Percentiles rank a stretch among this genome's conserved stretches.
phyloP scores from a whole-genome alignment of 2,797 vertebrate species.

The Acanthurus tractus region DNA sequence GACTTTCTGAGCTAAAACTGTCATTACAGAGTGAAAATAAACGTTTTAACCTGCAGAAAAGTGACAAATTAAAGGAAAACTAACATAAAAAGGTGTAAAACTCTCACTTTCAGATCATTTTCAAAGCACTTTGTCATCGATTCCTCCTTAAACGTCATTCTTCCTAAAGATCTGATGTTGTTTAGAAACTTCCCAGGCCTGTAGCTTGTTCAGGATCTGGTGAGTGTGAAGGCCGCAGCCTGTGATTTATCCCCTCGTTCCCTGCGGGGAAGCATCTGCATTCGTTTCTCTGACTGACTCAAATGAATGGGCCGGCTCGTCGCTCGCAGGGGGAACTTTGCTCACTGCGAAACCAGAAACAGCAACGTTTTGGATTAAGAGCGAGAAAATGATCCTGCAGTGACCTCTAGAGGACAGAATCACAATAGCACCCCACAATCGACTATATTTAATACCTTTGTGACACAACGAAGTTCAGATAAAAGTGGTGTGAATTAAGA shows the following conservation, averaged over 20 bases:
- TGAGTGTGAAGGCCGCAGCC: too few species aligned
- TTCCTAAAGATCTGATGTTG: too few species aligned
- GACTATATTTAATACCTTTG: background rate
- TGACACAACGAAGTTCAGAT: background rate
- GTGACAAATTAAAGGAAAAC: too few species aligned
- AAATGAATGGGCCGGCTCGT: background rate
- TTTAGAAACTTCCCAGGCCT: background rate
- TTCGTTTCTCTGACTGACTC: background rate
- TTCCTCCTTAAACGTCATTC: too few species aligned
- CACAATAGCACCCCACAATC: background rate
- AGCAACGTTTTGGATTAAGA: background rate
- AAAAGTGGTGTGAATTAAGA: too few species aligned
- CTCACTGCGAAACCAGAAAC: background rate
- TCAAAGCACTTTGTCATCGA: background rate
- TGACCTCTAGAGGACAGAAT: slow-evolving; percentile 73
- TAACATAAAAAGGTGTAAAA: too few species aligned
- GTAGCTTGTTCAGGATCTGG: background rate
- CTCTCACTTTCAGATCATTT: background rate
- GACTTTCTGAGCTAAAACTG: background rate
- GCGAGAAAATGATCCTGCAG: slow-evolving; percentile 43
- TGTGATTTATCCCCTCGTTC: background rate
- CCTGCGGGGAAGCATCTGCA: background rate
- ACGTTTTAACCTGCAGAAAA: background rate
- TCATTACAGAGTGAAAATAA: background rate
- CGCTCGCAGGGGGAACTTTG: background rate